Percentiles rank a stretch among this genome's conserved stretches.
Conservation (phyloP, 1,140 invertebrate genomes). For the Chironomus tepperi region DNA sequence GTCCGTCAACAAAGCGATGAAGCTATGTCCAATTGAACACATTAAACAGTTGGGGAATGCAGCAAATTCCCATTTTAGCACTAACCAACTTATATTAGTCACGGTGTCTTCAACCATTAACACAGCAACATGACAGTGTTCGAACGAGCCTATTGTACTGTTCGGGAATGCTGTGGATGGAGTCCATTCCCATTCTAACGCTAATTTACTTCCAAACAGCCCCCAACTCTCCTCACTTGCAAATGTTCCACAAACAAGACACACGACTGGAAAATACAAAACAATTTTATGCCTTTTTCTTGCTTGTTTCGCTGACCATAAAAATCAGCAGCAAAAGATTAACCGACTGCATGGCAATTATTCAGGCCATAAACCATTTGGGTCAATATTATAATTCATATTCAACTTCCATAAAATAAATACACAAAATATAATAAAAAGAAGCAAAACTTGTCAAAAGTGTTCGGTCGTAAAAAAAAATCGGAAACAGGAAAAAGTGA, state of each 20-base stretch:
- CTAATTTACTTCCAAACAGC: not conserved
- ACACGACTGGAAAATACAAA: not conserved
- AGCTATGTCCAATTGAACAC: too few species aligned
- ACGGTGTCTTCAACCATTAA: too few species aligned
- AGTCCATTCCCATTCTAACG: too few species aligned
- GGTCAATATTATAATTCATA: conserved; percentile 2
- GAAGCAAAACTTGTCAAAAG: conserved; percentile 5
- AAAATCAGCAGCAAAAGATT: not conserved
- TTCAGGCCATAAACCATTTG: conserved; percentile 7
- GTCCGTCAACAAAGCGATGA: too few species aligned
- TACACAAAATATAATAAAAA: not conserved
- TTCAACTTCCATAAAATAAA: not conserved
- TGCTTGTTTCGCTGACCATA: not conserved
- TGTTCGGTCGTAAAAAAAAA: not conserved
- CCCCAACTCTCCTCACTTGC: not conserved
- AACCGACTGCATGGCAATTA: conserved; percentile 6
- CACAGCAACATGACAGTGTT: too few species aligned
- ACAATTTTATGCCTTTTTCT: conserved; percentile 8
- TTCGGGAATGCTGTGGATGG: too few species aligned
- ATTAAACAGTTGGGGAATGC: too few species aligned
- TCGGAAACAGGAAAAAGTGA: not conserved
- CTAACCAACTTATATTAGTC: too few species aligned
- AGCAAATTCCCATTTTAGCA: too few species aligned
- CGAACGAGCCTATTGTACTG: too few species aligned
- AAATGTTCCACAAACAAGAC: not conserved